Percentiles rank a stretch among this genome's conserved stretches.
These are phyloP conservation scores for Centruroides vittatus DNA, from an alignment of 1,140 invertebrate genomes.

Conservation along the genomic window DNA sequence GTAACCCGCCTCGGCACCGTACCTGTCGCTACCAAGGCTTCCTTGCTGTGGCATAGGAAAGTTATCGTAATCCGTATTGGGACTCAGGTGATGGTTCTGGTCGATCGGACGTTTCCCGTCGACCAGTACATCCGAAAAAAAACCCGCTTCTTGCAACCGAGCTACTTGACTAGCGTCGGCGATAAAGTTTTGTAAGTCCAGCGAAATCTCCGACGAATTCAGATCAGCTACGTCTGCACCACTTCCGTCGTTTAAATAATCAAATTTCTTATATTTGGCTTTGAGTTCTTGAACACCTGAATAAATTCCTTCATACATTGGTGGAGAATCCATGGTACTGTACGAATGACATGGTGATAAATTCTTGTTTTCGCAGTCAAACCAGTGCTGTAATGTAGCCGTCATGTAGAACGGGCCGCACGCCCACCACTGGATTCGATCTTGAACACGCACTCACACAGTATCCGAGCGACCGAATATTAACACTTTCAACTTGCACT, in stretches of 20 bases:
- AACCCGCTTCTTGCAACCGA: not conserved
- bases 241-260: slow-evolving; percentile 1
- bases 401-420: slow-evolving; percentile 8
- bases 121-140: not conserved
- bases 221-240: slow-evolving; percentile 18
- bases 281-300: not conserved
- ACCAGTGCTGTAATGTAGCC: slow-evolving; percentile 9
- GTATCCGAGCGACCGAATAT: too few species aligned
- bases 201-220: slow-evolving; percentile 17
- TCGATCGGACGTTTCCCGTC: not conserved
- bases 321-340: slow-evolving; percentile 14
- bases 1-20: slow-evolving; percentile 15
- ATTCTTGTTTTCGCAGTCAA: slow-evolving; percentile 8
- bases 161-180: not conserved
- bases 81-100: not conserved
- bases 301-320: slow-evolving; percentile 12
- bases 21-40: slow-evolving; percentile 12
- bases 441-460: too few species aligned
- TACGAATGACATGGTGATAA: slow-evolving; percentile 14
- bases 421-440: too few species aligned
- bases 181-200: slow-evolving; percentile 20
- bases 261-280: not conserved
- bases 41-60: slow-evolving; percentile 18
- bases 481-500: too few species aligned
- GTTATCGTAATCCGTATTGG: not conserved